Percentiles rank a stretch among this genome's conserved stretches.
phyloP scores from a whole-genome alignment of 1,140 invertebrate genomes.

The Portunus trituberculatus region DNA sequence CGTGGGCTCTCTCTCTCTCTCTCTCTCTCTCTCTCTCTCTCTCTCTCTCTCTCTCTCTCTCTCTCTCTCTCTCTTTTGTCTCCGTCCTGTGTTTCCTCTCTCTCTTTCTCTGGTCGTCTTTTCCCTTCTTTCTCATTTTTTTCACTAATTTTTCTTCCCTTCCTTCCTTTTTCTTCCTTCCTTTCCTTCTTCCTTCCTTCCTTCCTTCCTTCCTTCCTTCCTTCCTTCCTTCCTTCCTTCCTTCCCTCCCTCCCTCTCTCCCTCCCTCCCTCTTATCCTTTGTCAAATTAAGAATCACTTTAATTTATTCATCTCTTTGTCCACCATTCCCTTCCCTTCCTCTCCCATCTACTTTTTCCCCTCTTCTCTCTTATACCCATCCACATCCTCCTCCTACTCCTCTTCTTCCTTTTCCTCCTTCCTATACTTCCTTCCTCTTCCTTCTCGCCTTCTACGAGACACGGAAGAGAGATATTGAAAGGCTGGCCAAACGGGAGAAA shows the following conservation, averaged over 20 bases:
- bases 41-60: too few relatives aligned
- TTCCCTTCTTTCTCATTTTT: not conserved
- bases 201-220: too few relatives aligned
- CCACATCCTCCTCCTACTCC: slow-evolving; percentile 31
- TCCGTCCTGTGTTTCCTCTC: not conserved
- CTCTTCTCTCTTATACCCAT: not conserved
- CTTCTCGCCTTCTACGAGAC: not conserved
- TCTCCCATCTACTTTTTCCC: not conserved
- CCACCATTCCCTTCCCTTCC: not conserved
- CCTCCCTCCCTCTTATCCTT: too few relatives aligned
- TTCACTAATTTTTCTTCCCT: not conserved
- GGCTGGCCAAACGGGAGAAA: too few relatives aligned
- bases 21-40: too few relatives aligned
- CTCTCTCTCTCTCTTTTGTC: too few relatives aligned
- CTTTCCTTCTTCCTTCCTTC: not conserved
- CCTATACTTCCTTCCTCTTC: not conserved
- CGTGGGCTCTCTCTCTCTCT: too few relatives aligned
- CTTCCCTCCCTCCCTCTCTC: too few relatives aligned
- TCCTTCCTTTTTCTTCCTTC: not conserved
- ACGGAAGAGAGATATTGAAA: too few relatives aligned
- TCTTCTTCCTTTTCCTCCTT: not conserved
- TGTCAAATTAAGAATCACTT: too few relatives aligned
- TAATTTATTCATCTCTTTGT: not conserved
- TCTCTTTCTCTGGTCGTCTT: not conserved
- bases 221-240: too few relatives aligned